Evolutionary conservation across 2,113 vertebrate genomes (phyloP), one percentile per base, ranked within the genome.

Genomic region (Apus apus): DNA sequence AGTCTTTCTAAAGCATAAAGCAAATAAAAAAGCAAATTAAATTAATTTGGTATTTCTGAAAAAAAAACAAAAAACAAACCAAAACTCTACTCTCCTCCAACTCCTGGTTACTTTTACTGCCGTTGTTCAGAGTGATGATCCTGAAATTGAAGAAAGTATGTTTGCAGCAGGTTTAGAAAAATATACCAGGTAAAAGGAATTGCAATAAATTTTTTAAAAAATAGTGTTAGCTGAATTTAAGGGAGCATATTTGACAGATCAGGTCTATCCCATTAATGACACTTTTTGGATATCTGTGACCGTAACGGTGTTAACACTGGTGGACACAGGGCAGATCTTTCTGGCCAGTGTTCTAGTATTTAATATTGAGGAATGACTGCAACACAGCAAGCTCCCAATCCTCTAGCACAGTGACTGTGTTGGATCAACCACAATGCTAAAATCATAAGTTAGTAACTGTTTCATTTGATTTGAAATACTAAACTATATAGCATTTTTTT

Each of bases 81-180:
- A 56, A 88, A 91, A 40, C 50, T 87, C 21, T 70, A 22, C n/a
- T 73, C 38, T 38, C 32, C 20, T 74, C 51, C 38, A 32, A 72
- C 94, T 85, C 81, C 84, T 94, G 77, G 92, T 93, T 70, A 84
- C 15, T 77, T 86, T 93, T 81, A 40, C 36, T 82, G 45, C 36
- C 40, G 26, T 32, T 75, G 57, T 68, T 78, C 50, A 85, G 70
- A 85, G 53, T 3, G 6, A 75, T 80, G 58, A 72, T 64, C 62
- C 23, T 74, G 45, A 87, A 89, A 89, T 10, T 45, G 72, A 89
- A 32, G n/a, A 43, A 91, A 85, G 56, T 94, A 81, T 11, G 67
- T 93, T 74, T 82, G 85, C 26, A 89, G 53, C 12, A 65, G 30
- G 9, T 84, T 89, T 68, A 78, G 53, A 81, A 91, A 89, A 84